Evolutionary conservation across 2,797 vertebrate genomes (phyloP), one percentile per base, ranked within the genome.

Genomic region (Chloroceryle inda): DNA sequence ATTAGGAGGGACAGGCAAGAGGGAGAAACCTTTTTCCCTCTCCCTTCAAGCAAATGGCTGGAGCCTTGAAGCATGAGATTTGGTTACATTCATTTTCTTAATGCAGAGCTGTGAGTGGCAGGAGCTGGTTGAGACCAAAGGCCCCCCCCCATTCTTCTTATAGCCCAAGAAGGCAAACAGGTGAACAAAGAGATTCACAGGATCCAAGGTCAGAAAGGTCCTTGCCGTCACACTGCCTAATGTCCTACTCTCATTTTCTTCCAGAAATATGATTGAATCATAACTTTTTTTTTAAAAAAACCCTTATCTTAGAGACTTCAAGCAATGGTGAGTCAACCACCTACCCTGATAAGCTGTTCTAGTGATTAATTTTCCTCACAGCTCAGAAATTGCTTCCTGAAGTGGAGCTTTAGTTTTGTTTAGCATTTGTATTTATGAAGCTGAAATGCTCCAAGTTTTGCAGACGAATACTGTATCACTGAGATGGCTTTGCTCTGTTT

Each of bases 281-380:
- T 89, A 53, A 91, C 37, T 89, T 94, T 0, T 38, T 38, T 47
- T 47, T 22, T 78, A 75, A 80, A 73, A 23, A 13, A 18, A 14
- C 55, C 96, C 96, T 96, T 94, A 91, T 96, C 90, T 96, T 93
- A 61, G 94, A 95, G 94, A 95, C 77, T 94, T 96, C 37, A 49
- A 96, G 95, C 84, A 94, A 93, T 95, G 56, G 93, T 97, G 94
- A 96, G 92, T 96, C 95, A 96, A 96, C 93, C 92, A 96, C 94
- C 90, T 96, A 96, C 93, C 93, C 92, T 86, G 88, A 96, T 97
- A 97, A 96, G 94, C 92, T 92, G 80, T 95, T 92, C 55, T 79
- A 82, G 90, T 95, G 83, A 97, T 97, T 96, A 96, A 93, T 97
- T 97, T 95, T 97, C 86, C 74, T 95, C 77, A 85, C 90, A 92